A percentile compares a stretch with the other conserved stretches of the same genome.
phyloP scores from a whole-genome alignment of 2,113 vertebrate species.

The Pituophis catenifer region DNA sequence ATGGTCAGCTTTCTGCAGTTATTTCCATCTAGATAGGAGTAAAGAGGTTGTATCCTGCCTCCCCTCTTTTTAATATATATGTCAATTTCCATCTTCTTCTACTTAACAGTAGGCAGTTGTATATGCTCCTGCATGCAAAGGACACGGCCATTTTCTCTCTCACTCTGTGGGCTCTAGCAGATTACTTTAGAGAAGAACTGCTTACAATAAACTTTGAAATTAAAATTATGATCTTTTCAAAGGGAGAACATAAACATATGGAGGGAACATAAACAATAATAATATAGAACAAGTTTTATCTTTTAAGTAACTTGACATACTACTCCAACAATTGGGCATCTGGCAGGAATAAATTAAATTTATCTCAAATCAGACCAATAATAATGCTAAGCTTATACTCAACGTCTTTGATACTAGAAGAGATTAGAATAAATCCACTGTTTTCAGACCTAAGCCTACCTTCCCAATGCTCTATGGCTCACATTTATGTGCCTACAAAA shows the following conservation, averaged over 20 bases:
- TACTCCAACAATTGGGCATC: not conserved
- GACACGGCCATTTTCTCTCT: not conserved
- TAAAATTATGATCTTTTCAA: not conserved
- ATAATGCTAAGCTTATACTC: not conserved
- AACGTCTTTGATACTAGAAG: not conserved
- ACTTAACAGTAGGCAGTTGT: not conserved
- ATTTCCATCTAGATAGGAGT: not conserved
- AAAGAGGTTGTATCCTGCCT: not conserved
- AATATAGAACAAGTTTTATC: not conserved
- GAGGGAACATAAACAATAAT: not conserved
- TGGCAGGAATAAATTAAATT: not conserved
- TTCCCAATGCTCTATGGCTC: not conserved
- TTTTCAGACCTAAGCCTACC: not conserved
- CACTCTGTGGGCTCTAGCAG: not conserved
- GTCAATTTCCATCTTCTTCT: not conserved
- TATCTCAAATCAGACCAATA: not conserved
- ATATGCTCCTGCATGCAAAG: not conserved
- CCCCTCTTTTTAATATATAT: not conserved
- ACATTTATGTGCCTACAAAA: not conserved
- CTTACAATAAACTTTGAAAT: not conserved
- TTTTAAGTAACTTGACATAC: not conserved
- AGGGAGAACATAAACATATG: not conserved
- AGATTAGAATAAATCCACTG: not conserved
- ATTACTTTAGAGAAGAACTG: not conserved
- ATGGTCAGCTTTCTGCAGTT: not conserved